These are phyloP conservation scores for Dendroctonus ponderosae DNA, from an alignment of 1,140 invertebrate species.

Conservation along the genomic window DNA sequence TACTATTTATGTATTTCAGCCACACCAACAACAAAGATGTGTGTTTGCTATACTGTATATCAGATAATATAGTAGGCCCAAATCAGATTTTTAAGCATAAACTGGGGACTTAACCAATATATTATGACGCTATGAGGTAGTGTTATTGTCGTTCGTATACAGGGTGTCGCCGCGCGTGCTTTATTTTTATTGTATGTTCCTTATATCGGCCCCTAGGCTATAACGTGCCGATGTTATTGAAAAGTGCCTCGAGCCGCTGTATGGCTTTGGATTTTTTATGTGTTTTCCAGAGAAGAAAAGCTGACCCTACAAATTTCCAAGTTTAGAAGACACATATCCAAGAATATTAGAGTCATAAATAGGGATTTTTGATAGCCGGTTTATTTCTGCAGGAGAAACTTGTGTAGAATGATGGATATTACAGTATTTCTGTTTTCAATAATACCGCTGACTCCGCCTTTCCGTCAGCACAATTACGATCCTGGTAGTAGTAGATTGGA, in stretches of 20 bases:
- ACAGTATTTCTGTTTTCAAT: no score
- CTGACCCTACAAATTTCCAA: constrained; percentile 32
- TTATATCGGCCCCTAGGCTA: constrained; percentile 25
- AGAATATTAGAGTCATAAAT: constrained; percentile 30
- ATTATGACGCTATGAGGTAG: constrained; percentile 27
- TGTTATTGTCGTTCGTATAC: constrained; percentile 32
- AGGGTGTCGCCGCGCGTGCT: constrained; percentile 29
- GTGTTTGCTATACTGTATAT: not conserved
- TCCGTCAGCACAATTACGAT: no score
- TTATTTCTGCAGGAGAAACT: constrained; percentile 12
- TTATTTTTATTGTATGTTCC: constrained; percentile 32
- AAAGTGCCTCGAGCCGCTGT: constrained; percentile 26
- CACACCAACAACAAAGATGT: no score
- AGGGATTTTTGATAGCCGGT: constrained; percentile 24
- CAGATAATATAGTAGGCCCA: constrained; percentile 9
- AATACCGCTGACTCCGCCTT: no score
- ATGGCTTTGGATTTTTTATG: constrained; percentile 26
- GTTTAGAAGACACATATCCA: constrained; percentile 25
- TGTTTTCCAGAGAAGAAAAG: constrained; percentile 22
- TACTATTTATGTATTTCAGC: no score
- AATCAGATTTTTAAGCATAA: constrained; percentile 14
- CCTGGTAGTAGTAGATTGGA: no score
- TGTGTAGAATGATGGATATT: no score
- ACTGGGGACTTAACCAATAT: constrained; percentile 26
- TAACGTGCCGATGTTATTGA: constrained; percentile 33